Evolutionary conservation across 2,113 vertebrate species (phyloP), one percentile per base, ranked within the genome.

Genomic region (Lepus europaeus): DNA sequence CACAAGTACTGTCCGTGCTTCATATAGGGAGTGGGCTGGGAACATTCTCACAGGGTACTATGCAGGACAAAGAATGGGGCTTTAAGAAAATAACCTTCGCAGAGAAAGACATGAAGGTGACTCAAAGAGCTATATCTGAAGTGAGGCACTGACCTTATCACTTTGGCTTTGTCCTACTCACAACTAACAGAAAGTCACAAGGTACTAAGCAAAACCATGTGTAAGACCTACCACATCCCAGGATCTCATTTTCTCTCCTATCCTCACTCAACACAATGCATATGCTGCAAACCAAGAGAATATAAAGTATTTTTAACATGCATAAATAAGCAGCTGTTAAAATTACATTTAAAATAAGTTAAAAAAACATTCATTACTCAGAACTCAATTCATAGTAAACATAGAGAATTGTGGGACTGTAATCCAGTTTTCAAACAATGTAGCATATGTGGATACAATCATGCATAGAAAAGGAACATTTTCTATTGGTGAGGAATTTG

Each of bases 341-440:
- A 87, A 96, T 73, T 88, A 70, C n/a, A 23, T 78, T 80, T 77
- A 92, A 89, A 89, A 72, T 72, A 93, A 68, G 79, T 93, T 7
- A 53, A 92, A 94, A 94, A 94, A 93, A 72, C 31, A 64, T 3
- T 93, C 70, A 88, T 90, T 94, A 81, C 45, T 68, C 49, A 59
- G 87, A 93, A 77, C 90, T 81, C 85, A 97, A 94, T 93, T 95
- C 85, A 85, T 11, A 73, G 68, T 61, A 36, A 36, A 36, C 77
- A 85, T 9, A 81, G 78, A 95, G 87, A 95, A 94, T 31, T 8
- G 73, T 14, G 45, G 45, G 45, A 51, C 36, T 73, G 25, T 64
- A 89, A 95, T 68, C 77, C 33, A 93, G 39, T 89, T 94, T 93
- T 39, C 79, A 83, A 89, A 80, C 72, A 91, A 89, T 73, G 9